Base-by-base conservation (phyloP, 2,797 vertebrate genomes). In the Sebastes cheni region DNA sequence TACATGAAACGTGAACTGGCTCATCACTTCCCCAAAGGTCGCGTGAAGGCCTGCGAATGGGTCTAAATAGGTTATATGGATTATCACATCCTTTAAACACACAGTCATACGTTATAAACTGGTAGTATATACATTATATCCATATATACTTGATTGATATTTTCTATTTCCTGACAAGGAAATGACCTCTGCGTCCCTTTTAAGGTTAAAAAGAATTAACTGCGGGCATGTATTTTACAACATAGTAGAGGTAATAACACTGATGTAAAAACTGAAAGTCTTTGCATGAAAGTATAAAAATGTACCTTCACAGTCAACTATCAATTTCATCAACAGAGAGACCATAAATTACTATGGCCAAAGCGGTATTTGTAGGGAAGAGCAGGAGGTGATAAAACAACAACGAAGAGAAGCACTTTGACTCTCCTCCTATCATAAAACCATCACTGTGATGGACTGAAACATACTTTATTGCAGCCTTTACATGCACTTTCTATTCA, bases 231-330 rank as follows among this genome's bases (percentile, higher is more conserved):
- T 89, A 89, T 88, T 91, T 88, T 92, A 93, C 84, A 89, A 86
- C 70, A 90, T 71, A 82, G 70, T 80, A 92, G 89, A 89, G 85
- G 86, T 89, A 89, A 88, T 85, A 86, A 93, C 85, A 87, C 80
- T 84, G 87, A 91, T 86, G 77, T 88, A 86, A 90, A 92, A 90
- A 91, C 81, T 86, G 79, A 88, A 87, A 81, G 75, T 80, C 69
- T 88, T 86, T 87, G 88, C 94, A 88, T 56, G 86, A 94, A 95
- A 94, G 92, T 95, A 94, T 91, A 91, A 93, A 93, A 94, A 94
- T 72, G 69, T 93, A 90, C 91, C 81, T 91, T 89, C 87, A 92
- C 79, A 91, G 79, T 87, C 76, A 84, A 82, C 85, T 77, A 67
- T 73, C 77, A 84, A 79, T 86, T 92, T 83, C 22, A 83, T 74